Evolutionary conservation across 2,113 vertebrate species (phyloP), one percentile per base, ranked within the genome.

Genomic region (Elgaria multicarinata): DNA sequence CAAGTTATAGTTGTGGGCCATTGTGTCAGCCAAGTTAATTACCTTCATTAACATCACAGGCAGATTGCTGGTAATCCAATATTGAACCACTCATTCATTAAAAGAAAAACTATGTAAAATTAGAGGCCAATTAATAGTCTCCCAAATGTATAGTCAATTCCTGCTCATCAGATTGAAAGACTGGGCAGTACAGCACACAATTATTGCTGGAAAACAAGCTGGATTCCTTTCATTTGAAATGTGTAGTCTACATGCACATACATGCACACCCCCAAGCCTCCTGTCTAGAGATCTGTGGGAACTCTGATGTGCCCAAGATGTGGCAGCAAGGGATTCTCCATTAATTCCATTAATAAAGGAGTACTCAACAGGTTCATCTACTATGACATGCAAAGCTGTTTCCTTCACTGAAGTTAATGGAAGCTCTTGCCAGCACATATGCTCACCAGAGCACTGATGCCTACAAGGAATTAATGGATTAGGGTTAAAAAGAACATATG

Each of bases 341-440:
- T 85, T 85, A 71, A 55, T 85, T 85, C 72, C 64, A 50, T 50
- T 50, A 85, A 72, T 71, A 85, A 1, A 33, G 33, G 22, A n/a
- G n/a, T 50, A 62, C 20, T 53, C 42, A 53, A 4, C 33, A 1
- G 31, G 50, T 87, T 42, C 12, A 69, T 67, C 22, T 79, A 5
- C 80, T 39, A 71, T 44, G n/a, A 55, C 16, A 78, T 39, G 26
- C 66, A 81, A 80, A 81, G 66, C 66, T 80, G 24, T 69, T 71
- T 28, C 66, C 46, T 55, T 87, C 77, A 71, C 33, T 80, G 76
- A 46, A 71, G 24, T 69, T 76, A 86, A 86, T 71, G 24, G 76
- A 87, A 80, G 44, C n/a, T 80, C 46, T 31, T 87, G n/a, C 76
- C 26, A 50, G 44, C 26, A 79, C 46, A 87, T 87, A 71, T 87